Percentiles rank a stretch among this genome's conserved stretches.
phyloP scores from a whole-genome alignment of 2,113 vertebrate species.

The Anarhynchus alexandrinus region DNA sequence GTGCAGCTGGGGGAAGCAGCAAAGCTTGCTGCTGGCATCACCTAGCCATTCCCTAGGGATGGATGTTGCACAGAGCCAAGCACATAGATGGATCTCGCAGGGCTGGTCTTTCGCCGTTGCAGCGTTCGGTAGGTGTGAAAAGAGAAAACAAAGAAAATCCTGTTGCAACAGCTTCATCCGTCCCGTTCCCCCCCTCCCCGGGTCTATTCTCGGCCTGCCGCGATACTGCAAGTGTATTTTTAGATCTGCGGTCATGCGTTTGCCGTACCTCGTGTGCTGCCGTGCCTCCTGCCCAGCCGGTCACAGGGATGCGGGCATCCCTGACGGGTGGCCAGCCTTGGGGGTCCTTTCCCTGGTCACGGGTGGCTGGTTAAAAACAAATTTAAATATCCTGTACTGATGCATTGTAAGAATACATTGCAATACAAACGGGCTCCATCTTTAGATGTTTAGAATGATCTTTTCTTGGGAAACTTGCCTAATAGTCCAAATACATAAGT shows the following conservation, averaged over 20 bases:
- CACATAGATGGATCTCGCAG: rapidly evolving
- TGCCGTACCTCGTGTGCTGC: conserved; percentile 46
- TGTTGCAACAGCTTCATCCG: background rate
- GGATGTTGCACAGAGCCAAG: background rate
- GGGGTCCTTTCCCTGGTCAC: background rate
- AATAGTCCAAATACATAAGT: background rate
- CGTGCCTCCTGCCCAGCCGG: background rate
- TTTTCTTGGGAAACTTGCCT: background rate
- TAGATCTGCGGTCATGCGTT: conserved; percentile 71
- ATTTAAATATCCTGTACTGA: background rate
- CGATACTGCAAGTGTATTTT: conserved; percentile 71
- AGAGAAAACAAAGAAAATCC: conserved; percentile 19
- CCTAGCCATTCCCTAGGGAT: background rate
- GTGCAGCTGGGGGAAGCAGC: background rate
- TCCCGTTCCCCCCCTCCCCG: background rate
- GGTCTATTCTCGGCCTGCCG: conserved; percentile 62
- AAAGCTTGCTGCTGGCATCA: background rate
- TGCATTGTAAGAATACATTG: background rate
- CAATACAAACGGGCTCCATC: background rate
- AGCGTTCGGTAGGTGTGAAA: background rate
- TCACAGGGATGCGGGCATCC: background rate
- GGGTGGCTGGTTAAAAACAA: background rate
- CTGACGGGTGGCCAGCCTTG: background rate
- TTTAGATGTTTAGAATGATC: background rate
- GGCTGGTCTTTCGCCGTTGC: background rate